Base-by-base conservation (phyloP, 2,888 invertebrate genomes). In the Lysandra coridon region DNA sequence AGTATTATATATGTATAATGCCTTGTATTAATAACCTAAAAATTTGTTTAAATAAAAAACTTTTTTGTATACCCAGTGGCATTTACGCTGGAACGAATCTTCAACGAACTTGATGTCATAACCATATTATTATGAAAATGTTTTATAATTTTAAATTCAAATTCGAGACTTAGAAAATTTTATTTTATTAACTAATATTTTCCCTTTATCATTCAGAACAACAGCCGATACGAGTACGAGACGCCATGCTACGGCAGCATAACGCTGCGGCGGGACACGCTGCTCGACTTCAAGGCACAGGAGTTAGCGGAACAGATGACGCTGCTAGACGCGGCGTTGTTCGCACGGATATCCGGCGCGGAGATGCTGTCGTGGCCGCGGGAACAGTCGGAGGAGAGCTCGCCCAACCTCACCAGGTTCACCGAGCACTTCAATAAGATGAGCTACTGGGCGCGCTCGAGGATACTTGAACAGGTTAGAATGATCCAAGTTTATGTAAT, bases 341-440 rank as follows among this genome's bases (percentile, higher is more conserved):
- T 99, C 91, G 97, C 98, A 89, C 98, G 98, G 88, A 99, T 99
- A 85, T 99, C 99, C 92, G 98, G 99, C 82, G 98, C 99, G 0
- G 99, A 99, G 94, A 98, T 99, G 82, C 94, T 99, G 83, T 97
- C 99, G 84, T 99, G 99, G 99, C 98, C 99, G 62, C 97, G 98
- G 87, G 99, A 99, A 89, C 99, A 99, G 92, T 98, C 98, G 83
- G 99, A 99, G 91, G 99, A 99, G 88, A 96, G 98, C 84, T 99
- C 99, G 88, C 99, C 99, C 2, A 99, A 99, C 92, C 95, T 99
- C 80, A 99, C 99, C 57, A 95, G 97, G 83, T 99, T 99, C 89
- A 99, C 99, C 0, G 99, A 99, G 90, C 99, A 99, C 92, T 99
- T 99, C 92, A 99, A 99, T 90, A 99, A 99, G 94, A 99, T 99